phyloP scores from a whole-genome alignment of 2,888 invertebrate genomes.

The Drosophila rubida region DNA sequence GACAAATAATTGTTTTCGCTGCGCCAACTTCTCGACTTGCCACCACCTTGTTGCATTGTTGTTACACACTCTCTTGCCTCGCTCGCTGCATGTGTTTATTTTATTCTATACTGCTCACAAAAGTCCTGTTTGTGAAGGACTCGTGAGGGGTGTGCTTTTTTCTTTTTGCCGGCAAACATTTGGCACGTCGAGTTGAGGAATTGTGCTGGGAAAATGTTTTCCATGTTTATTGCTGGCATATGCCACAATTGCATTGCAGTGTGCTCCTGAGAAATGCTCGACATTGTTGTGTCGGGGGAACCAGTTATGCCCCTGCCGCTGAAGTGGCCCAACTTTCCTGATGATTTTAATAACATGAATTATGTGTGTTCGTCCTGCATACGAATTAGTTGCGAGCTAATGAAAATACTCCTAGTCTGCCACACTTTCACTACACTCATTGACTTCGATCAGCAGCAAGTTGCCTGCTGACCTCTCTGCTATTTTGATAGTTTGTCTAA shows the following conservation, averaged over 20 bases:
- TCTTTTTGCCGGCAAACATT: neutral
- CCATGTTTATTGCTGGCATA: constrained; percentile 27
- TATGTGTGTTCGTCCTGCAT: constrained; percentile 2
- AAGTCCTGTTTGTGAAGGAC: constrained; percentile 47
- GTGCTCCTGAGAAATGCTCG: constrained; percentile 12
- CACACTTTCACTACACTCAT: neutral
- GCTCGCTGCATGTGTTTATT: constrained; percentile 14
- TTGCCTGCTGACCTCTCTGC: neutral
- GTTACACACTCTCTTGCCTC: neutral
- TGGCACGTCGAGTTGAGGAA: constrained; percentile 13
- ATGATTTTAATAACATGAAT: constrained; percentile 33
- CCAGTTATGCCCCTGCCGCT: neutral
- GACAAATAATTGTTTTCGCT: constrained; percentile 13
- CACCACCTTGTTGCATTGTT: constrained; percentile 37
- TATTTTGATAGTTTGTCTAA: too few species aligned
- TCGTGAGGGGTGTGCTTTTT: neutral
- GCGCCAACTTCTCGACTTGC: constrained; percentile 19
- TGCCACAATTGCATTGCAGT: constrained; percentile 43
- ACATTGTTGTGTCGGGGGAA: constrained; percentile 18
- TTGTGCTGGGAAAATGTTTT: constrained; percentile 30
- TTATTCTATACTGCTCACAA: constrained; percentile 30
- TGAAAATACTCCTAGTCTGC: neutral
- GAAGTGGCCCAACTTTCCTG: constrained; percentile 18
- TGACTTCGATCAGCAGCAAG: neutral
- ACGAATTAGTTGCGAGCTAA: neutral